phyloP scores from a whole-genome alignment of 2,888 invertebrate species.

The Clivina fossor region DNA sequence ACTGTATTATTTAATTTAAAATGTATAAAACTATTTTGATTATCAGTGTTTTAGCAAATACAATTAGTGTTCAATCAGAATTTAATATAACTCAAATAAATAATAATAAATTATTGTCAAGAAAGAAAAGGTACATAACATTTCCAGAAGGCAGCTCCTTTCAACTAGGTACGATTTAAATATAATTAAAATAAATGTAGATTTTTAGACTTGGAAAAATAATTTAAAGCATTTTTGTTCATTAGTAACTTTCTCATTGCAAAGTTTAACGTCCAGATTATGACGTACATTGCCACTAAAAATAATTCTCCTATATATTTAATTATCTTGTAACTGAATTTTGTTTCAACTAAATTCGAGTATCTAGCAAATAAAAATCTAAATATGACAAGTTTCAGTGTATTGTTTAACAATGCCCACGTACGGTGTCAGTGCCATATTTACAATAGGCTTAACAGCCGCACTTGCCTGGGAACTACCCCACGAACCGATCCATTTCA shows the following conservation, averaged over 20 bases:
- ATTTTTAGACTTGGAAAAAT: background rate
- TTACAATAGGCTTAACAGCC: slow-evolving; percentile 71
- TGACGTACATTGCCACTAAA: no score
- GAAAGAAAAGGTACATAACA: slow-evolving; percentile 49
- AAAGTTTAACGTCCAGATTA: no score
- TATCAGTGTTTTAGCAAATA: slow-evolving; percentile 20
- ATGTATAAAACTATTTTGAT: slow-evolving; percentile 9
- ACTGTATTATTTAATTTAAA: background rate
- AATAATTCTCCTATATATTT: no score
- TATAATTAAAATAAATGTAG: background rate
- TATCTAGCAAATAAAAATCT: background rate
- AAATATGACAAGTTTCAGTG: slow-evolving; percentile 51
- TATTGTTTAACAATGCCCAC: slow-evolving; percentile 64
- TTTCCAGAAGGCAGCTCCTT: slow-evolving; percentile 56
- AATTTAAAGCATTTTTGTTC: background rate
- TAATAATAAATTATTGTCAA: slow-evolving; percentile 42
- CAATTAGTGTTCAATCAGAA: no score
- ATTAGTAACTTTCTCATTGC: no score
- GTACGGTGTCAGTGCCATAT: slow-evolving; percentile 55
- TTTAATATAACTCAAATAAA: slow-evolving; percentile 8
- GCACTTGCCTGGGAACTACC: slow-evolving; percentile 78
- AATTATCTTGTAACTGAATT: no score
- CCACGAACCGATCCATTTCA: slow-evolving; percentile 56
- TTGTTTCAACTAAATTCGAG: no score
- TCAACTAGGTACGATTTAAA: slow-evolving; percentile 48